These are phyloP conservation scores for Phainopepla nitens DNA, from an alignment of 2,113 vertebrate species.

Conservation along the genomic window DNA sequence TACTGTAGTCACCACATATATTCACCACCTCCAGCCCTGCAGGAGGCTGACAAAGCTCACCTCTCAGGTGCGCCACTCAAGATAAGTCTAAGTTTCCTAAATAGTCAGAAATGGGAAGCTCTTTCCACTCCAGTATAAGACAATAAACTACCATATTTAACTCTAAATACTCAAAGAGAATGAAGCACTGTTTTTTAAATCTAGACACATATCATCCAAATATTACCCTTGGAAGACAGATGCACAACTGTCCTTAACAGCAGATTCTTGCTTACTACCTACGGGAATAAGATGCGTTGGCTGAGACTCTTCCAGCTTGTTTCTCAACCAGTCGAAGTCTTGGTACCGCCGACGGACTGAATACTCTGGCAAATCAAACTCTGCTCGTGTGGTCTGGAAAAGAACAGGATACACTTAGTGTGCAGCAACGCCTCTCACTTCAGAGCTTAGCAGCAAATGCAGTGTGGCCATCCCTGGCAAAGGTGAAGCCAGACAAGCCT, in stretches of 20 bases:
- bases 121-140: neutral
- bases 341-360: slow-evolving; percentile 92
- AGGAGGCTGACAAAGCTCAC: neutral
- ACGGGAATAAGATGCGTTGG: slow-evolving; percentile 98
- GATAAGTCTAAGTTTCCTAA: neutral
- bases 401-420: neutral
- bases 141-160: neutral
- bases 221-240: neutral
- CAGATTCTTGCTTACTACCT: slow-evolving; percentile 73
- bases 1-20: neutral
- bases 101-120: neutral
- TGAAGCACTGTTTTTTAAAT: neutral
- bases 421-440: neutral
- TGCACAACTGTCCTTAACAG: neutral
- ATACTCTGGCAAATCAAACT: slow-evolving; percentile 96
- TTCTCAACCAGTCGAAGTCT: slow-evolving; percentile 96
- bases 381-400: slow-evolving; percentile 87
- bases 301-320: slow-evolving; percentile 93
- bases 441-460: neutral
- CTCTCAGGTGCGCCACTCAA: neutral
- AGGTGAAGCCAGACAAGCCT: neutral
- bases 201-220: neutral
- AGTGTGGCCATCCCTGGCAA: neutral
- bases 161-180: neutral
- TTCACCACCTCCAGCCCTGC: too few species aligned